Base-by-base conservation (phyloP, 2,113 vertebrate species). In the Labeo catla region DNA sequence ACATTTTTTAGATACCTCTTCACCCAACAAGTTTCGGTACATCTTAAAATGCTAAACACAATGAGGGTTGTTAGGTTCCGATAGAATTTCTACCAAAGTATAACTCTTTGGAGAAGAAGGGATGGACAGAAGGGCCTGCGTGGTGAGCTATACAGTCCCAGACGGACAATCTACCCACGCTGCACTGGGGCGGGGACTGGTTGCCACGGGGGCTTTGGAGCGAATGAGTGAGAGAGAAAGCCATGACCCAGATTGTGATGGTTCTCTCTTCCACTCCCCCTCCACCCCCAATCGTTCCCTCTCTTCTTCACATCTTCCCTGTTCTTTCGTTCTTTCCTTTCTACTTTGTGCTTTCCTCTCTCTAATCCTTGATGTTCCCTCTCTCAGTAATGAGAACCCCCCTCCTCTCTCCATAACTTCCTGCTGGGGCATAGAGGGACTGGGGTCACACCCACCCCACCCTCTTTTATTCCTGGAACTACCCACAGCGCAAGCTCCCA, bases 381-480 rank as follows among this genome's bases (percentile, higher is more conserved):
- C 76, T 87, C 43, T 66, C 59, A 34, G 47, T 82, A 88, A 57
- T 78, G 45, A 86, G 84, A 81, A 52, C 89, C 88, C 81, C 39
- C 78, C 54, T 84, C 86, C 88, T 50, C 50, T 90, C 91, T 86
- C 79, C 84, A 86, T 66, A 79, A 94, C 94, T 95, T 95, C 93
- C 94, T 94, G 92, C 93, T 89, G 89, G 89, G 86, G 91, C 89
- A 84, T 92, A 87, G 88, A 90, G 90, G 84, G 88, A 87, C 88
- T 87, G 81, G 88, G 93, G 94, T 93, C 94, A 93, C 95, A 93
- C 94, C 94, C 93, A 93, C 92, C 93, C 93, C 92, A 86, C 95
- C 94, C 93, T 91, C 88, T 89, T 92, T 89, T 92, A 91, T 93
- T 93, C 91, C 90, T 91, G 90, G 93, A 94, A 90, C 83, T 89